Evolutionary conservation across 2,888 invertebrate species (phyloP), one percentile per base, ranked within the genome.

Genomic region (Alloscopus bannaensis): DNA sequence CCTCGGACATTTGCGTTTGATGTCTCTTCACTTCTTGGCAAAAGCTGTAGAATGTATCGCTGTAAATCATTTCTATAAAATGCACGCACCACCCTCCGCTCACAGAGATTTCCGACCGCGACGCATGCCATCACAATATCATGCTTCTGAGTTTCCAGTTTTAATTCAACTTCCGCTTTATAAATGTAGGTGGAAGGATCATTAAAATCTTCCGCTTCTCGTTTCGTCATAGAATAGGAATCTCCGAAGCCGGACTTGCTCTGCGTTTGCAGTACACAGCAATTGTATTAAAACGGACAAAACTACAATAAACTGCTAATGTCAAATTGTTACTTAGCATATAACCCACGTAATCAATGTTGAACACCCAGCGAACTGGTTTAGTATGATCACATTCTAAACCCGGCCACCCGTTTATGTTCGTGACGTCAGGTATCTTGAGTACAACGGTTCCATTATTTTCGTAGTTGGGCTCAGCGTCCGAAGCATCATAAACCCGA

Each of bases 321-420:
- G n/a, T n/a, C n/a, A n/a, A n/a, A n/a, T n/a, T n/a, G n/a, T n/a
- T n/a, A n/a, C n/a, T n/a, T n/a, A n/a, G n/a, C n/a, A n/a, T n/a
- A n/a, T n/a, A 3, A 11, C 57, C 2, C 70, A 77, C 77, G 20
- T 29, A 65, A 16, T 62, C 22, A 3, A 77, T 36, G 40, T 77
- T 26, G 28, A 22, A 70, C 22, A 59, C 59, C 77, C 77, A 77
- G 8, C 77, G 50, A 20, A 77, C 42, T 16, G 77, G 57, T 50
- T 77, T 77, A 0, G 45, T 29, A 29, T 70, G 64, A 3, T 11
- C 11, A 28, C 77, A 77, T 8, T 70, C 70, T 57, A 77, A 11
- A 24, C 70, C 77, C 20, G 65, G 18, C 70, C 70, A 77, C 4
- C 70, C 77, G 0, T n/a, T 3, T 18, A 2, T 18, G 1, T 66